These are phyloP conservation scores for Notocelia uddmanniana DNA, from an alignment of 2,888 invertebrate species.

Conservation along the genomic window DNA sequence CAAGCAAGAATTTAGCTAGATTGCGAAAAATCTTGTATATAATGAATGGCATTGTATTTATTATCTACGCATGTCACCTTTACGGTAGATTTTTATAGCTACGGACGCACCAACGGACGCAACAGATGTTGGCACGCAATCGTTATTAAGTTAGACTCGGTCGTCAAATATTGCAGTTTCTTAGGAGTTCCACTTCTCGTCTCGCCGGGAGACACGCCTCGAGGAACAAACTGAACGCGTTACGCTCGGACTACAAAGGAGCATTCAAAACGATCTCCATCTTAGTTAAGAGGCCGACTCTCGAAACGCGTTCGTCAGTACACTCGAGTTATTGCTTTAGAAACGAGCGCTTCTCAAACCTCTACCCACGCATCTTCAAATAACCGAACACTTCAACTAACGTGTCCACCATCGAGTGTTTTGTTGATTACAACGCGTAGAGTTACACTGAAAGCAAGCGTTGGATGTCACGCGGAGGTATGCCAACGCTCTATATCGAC, in stretches of 20 bases:
- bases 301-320: constrained; percentile 77
- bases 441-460: constrained; percentile 31
- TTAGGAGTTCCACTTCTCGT: constrained; percentile 8
- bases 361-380: constrained; percentile 48
- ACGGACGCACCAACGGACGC: no score
- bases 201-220: constrained; percentile 23
- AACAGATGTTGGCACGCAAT: neutral
- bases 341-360: constrained; percentile 67
- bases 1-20: no score
- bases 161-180: constrained; percentile 2
- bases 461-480: constrained; percentile 47
- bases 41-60: no score
- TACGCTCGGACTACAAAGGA: constrained; percentile 65
- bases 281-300: constrained; percentile 74
- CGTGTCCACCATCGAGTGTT: constrained; percentile 47
- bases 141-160: neutral
- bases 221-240: constrained; percentile 56
- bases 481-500: constrained; percentile 56
- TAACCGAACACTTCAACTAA: neutral
- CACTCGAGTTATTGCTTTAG: constrained; percentile 75
- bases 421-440: neutral
- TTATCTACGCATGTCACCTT: no score
- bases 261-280: constrained; percentile 72
- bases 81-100: neutral
- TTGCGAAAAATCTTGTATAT: no score